Evolutionary conservation across 2,888 invertebrate species (phyloP), one percentile per base, ranked within the genome.

Genomic region (Nematopogon swammerdamellus): DNA sequence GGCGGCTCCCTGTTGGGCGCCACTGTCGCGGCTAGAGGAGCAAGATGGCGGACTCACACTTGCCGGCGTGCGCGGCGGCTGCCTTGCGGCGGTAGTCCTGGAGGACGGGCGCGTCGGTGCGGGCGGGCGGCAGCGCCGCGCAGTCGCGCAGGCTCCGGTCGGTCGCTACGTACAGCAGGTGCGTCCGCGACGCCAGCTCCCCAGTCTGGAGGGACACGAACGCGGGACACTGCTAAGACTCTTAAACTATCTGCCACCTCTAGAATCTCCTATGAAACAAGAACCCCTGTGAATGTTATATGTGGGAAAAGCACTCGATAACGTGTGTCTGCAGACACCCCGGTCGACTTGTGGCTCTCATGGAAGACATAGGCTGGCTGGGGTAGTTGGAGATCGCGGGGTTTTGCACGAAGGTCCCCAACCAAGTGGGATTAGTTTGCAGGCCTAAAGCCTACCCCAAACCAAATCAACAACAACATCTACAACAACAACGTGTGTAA

Each of bases 101-200:
- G 36, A 92, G 86, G 54, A 90, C 83, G 61, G 90, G 89, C 19
- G 89, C 88, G 66, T 91, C 87, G 53, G 85, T 87, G 51, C 64
- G 60, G 18, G 80, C 76, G 18, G 75, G 70, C 6, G 89, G 89
- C 61, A 91, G 77, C 62, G 89, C 89, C 53, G 85, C 84, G 72
- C 91, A 92, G 75, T 92, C 92, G 59, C 89, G 88, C 56, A 92
- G 79, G 36, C 85, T 85, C 64, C 91, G 91, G 64, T 85, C 87
- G 53, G 84, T 76, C 56, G 89, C 89, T 60, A 91, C 81, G 70
- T 87, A 91, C 61, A 92, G 72, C 70, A 91, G 82, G 65, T 89
- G 88, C 18, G 86, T 83, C 76, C 89, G 88, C 60, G 88, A 84
- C 49, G 76, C 74, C 53, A 85, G 63, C 56, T 77, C 71, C 50